A percentile compares a stretch with the other conserved stretches of the same genome.
These are phyloP conservation scores for Myotis brandtii DNA, from an alignment of 2,113 vertebrate genomes.

Conservation along the genomic window DNA sequence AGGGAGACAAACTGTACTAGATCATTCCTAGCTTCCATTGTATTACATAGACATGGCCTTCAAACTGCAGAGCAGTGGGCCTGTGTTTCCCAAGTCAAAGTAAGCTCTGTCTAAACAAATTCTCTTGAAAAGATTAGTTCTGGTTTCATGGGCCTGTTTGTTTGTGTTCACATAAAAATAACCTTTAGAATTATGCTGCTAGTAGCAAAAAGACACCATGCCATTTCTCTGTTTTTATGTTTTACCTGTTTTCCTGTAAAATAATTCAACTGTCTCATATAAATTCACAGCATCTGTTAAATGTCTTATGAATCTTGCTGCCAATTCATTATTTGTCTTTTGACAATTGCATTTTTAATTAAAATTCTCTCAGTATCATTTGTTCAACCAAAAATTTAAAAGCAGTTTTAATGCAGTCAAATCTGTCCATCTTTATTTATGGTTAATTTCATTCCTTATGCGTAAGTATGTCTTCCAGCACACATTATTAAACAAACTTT, in stretches of 20 bases:
- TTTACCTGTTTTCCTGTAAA: background rate
- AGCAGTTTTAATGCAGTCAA: background rate
- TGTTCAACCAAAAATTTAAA: background rate
- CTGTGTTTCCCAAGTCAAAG: background rate
- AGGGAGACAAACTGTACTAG: background rate
- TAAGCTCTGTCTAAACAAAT: background rate
- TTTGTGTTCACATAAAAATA: background rate
- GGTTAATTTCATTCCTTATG: background rate
- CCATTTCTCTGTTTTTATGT: background rate
- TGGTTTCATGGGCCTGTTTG: background rate
- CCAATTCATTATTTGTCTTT: constrained; percentile 7
- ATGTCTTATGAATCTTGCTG: background rate
- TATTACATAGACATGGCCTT: background rate
- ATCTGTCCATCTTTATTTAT: background rate
- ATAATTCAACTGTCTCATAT: background rate
- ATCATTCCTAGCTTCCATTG: background rate
- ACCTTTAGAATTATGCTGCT: background rate
- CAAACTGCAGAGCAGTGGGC: background rate
- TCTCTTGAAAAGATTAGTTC: constrained; percentile 10
- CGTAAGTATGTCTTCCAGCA: background rate
- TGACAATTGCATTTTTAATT: background rate
- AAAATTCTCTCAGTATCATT: background rate
- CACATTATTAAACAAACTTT: background rate
- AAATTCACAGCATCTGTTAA: background rate
- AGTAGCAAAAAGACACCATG: background rate